Conservation (phyloP, 2,113 vertebrate genomes). For the Nyctereutes procyonoides region DNA sequence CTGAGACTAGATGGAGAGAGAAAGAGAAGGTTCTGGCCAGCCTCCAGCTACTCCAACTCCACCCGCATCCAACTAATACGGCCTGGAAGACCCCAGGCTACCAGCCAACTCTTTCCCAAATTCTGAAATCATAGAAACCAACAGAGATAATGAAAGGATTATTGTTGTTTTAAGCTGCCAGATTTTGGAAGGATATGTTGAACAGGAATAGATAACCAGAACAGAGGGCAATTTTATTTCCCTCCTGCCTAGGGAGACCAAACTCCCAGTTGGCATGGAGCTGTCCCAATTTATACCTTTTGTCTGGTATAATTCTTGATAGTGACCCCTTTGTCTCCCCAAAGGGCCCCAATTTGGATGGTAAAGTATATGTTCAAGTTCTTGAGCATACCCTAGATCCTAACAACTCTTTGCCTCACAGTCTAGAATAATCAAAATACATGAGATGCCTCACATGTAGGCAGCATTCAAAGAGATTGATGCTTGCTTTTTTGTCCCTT, state of each 20-base stretch:
- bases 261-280: too few relatives aligned
- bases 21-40: not conserved
- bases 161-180: not conserved
- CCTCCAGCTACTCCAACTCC: not conserved
- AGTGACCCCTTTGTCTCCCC: not conserved
- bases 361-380: not conserved
- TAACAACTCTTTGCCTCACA: not conserved
- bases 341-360: not conserved
- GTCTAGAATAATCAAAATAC: not conserved
- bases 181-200: not conserved
- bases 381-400: not conserved
- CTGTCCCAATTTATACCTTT: not conserved
- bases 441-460: rapidly evolving
- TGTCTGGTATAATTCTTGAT: not conserved
- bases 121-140: not conserved
- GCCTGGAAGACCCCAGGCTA: not conserved
- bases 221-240: not conserved
- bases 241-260: not conserved
- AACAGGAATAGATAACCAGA: not conserved
- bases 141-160: not conserved
- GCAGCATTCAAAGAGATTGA: not conserved
- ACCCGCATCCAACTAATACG: rapidly evolving
- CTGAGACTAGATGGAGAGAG: not conserved
- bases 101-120: not conserved
- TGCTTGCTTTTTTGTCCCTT: not conserved